These are phyloP conservation scores for Magallana angulata DNA, from an alignment of 1,140 invertebrate genomes.

Conservation along the genomic window DNA sequence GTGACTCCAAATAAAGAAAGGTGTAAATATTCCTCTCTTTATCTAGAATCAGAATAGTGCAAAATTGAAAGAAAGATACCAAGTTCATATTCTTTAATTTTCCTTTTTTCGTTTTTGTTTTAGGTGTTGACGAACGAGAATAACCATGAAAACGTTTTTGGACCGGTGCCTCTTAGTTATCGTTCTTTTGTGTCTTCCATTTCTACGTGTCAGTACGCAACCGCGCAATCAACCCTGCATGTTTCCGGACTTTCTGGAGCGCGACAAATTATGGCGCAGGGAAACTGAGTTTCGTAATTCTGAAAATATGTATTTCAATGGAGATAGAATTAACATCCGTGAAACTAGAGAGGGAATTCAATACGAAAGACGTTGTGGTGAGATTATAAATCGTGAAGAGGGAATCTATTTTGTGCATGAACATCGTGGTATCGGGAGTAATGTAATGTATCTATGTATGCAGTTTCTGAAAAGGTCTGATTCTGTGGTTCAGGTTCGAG, in stretches of 20 bases:
- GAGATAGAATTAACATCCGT: slow-evolving; percentile 43
- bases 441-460: slow-evolving; percentile 59
- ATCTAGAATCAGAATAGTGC: too few relatives aligned
- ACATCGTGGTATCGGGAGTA: neutral
- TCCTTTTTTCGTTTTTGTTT: neutral
- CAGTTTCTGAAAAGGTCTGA: slow-evolving; percentile 66
- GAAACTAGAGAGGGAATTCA: slow-evolving; percentile 38
- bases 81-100: too few relatives aligned
- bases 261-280: slow-evolving; percentile 52
- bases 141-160: neutral
- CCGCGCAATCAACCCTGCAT: slow-evolving; percentile 34
- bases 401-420: slow-evolving; percentile 61
- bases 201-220: neutral
- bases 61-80: too few relatives aligned
- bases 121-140: neutral
- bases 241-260: slow-evolving; percentile 61
- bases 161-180: neutral
- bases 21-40: too few relatives aligned
- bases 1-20: too few relatives aligned
- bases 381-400: slow-evolving; percentile 41
- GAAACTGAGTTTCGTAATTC: slow-evolving; percentile 44
- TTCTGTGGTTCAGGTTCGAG: slow-evolving; percentile 66
- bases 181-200: slow-evolving; percentile 11
- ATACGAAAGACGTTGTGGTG: slow-evolving; percentile 15
- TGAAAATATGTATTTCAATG: slow-evolving; percentile 61